Percentiles rank a stretch among this genome's conserved stretches.
These are phyloP conservation scores for Salvelinus fontinalis DNA, from an alignment of 2,113 vertebrate species.

Conservation along the genomic window DNA sequence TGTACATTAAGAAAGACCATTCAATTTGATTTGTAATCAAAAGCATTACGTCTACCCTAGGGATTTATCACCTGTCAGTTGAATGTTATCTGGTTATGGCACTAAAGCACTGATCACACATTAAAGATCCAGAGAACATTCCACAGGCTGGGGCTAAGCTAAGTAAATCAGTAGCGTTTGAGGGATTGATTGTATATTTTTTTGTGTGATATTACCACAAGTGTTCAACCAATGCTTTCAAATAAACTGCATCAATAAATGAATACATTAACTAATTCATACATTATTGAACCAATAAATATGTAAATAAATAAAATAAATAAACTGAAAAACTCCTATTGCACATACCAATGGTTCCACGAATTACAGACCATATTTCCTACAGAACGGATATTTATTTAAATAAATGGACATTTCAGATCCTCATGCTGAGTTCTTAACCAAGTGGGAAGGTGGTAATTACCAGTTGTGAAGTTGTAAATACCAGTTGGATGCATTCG, in stretches of 20 bases:
- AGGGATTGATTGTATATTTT: slow-evolving; percentile 1
- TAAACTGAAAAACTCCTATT: slow-evolving; percentile 41
- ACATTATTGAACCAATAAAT: slow-evolving; percentile 69
- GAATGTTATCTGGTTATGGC: slow-evolving; percentile 69
- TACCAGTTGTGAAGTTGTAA: no score
- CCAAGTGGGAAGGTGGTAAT: no score
- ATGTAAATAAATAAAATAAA: slow-evolving; percentile 68
- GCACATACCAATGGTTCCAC: slow-evolving; percentile 61
- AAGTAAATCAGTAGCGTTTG: slow-evolving; percentile 53
- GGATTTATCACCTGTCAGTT: slow-evolving; percentile 45
- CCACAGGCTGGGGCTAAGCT: slow-evolving; percentile 70
- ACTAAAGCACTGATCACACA: slow-evolving; percentile 75
- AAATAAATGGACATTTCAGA: slow-evolving; percentile 35
- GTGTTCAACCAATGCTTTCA: slow-evolving; percentile 8
- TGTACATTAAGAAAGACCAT: slow-evolving; percentile 75
- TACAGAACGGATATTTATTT: slow-evolving; percentile 62
- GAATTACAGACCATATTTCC: slow-evolving; percentile 57
- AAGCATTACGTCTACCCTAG: slow-evolving; percentile 46
- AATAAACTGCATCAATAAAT: slow-evolving; percentile 13
- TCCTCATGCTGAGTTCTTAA: neutral
- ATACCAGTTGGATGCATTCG: no score
- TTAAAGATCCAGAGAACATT: slow-evolving; percentile 70
- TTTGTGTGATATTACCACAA: slow-evolving; percentile 5
- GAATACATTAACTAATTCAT: slow-evolving; percentile 44
- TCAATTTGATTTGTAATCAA: slow-evolving; percentile 59